phyloP scores from a whole-genome alignment of 2,113 vertebrate genomes.

The Anhinga rufa region DNA sequence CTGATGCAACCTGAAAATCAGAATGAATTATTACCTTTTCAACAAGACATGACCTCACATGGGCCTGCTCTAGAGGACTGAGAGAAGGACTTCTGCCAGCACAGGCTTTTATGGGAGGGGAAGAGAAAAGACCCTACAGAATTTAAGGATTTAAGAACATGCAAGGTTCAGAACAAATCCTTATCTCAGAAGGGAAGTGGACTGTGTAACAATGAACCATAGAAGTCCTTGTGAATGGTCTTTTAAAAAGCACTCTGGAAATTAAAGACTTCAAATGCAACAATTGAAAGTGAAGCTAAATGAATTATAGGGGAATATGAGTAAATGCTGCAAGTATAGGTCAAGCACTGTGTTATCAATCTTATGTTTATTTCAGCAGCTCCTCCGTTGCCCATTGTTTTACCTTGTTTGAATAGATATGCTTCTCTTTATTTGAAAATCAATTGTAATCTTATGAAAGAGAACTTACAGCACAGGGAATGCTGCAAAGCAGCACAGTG shows the following conservation, averaged over 20 bases:
- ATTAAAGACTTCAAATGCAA: constrained; percentile 15
- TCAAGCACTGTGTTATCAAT: constrained; percentile 16
- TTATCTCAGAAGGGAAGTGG: not conserved
- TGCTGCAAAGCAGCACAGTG: constrained; percentile 6
- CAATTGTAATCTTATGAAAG: constrained; percentile 49
- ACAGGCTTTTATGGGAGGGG: not conserved
- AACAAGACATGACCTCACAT: not conserved
- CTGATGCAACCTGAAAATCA: constrained; percentile 1
- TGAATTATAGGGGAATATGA: constrained; percentile 14
- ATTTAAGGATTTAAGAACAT: not conserved
- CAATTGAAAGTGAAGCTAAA: constrained; percentile 37
- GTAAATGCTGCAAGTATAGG: constrained; percentile 13
- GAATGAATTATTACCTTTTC: not conserved
- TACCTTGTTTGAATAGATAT: constrained; percentile 39
- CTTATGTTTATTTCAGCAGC: constrained; percentile 33
- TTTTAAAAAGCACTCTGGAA: not conserved
- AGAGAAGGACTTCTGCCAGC: not conserved
- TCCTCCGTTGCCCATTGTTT: constrained; percentile 3
- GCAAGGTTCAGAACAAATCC: not conserved
- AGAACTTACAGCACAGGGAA: constrained; percentile 4
- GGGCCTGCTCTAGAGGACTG: not conserved
- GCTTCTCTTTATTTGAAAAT: constrained; percentile 51
- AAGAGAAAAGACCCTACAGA: not conserved
- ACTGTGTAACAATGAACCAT: not conserved
- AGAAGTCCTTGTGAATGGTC: constrained; percentile 8